phyloP scores from a whole-genome alignment of 2,888 invertebrate genomes.

The Drosophila anomelani region DNA sequence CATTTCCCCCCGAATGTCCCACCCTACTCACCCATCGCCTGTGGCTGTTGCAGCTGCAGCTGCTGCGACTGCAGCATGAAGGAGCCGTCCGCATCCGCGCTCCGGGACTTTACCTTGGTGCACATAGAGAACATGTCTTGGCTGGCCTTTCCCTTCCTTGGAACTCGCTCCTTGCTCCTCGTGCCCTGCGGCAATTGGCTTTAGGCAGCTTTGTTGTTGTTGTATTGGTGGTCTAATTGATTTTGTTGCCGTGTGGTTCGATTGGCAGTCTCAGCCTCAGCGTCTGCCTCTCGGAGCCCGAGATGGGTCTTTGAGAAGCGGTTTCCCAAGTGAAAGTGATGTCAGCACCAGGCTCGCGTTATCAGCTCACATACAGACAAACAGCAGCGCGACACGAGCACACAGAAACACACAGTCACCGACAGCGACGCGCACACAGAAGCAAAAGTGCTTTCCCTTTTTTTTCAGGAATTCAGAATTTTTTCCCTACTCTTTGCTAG shows the following conservation, averaged over 20 bases:
- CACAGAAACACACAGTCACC: conserved; percentile 6
- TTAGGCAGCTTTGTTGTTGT: conserved; percentile 69
- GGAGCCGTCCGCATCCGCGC: conserved; percentile 60
- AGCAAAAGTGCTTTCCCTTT: conserved; percentile 63
- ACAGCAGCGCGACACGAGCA: conserved; percentile 27
- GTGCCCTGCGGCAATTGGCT: conserved; percentile 33
- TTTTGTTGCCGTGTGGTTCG: conserved; percentile 39
- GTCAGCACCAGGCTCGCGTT: conserved; percentile 60
- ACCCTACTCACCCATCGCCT: conserved; percentile 81
- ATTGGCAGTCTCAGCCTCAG: conserved; percentile 31
- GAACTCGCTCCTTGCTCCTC: conserved; percentile 6
- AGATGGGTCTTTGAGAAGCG: conserved; percentile 7
- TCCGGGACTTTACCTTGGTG: conserved; percentile 83
- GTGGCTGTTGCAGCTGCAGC: conserved; percentile 66
- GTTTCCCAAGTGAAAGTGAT: conserved; percentile 45
- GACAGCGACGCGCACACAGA: conserved; percentile 16
- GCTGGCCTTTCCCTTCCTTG: conserved; percentile 15
- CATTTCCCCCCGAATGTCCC: neutral
- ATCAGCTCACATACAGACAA: conserved; percentile 46
- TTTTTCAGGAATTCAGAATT: conserved; percentile 20
- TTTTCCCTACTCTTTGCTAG: conserved; percentile 55
- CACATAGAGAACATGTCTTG: conserved; percentile 84
- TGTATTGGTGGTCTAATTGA: conserved; percentile 45
- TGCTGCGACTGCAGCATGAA: conserved; percentile 48
- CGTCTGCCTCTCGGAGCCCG: conserved; percentile 22